Evolutionary conservation across 2,797 vertebrate genomes (phyloP).

Genomic region (Parambassis ranga): DNA sequence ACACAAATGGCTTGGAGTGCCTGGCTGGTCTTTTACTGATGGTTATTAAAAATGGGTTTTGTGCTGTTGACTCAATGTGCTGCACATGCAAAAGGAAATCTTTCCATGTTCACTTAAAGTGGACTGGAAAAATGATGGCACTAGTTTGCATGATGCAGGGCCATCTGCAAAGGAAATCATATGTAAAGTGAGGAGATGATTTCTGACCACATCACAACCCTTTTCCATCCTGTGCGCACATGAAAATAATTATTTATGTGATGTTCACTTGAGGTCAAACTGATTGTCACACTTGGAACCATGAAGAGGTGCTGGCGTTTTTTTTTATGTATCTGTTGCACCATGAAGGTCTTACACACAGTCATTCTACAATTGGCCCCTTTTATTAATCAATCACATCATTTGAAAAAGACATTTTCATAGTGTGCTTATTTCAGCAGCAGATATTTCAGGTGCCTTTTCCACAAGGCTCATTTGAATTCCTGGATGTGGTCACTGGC

Average conservation of each 20-base stretch:
- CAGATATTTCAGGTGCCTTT: slow-evolving; percentile 11
- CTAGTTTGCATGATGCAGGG: slow-evolving; percentile 73
- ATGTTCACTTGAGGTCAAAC: slow-evolving; percentile 25
- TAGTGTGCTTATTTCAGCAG: not conserved
- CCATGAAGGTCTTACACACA: not conserved
- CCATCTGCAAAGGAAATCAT: slow-evolving; percentile 79
- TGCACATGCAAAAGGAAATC: slow-evolving; percentile 55
- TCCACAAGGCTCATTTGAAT: slow-evolving; percentile 64
- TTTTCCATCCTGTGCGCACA: slow-evolving; percentile 44
- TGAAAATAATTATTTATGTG: slow-evolving; percentile 23
- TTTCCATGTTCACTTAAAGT: slow-evolving; percentile 43
- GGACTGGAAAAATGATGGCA: slow-evolving; percentile 36
- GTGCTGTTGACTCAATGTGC: not conserved
- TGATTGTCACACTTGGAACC: not conserved
- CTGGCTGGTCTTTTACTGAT: not conserved
- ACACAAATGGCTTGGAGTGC: not conserved
- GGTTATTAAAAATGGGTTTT: not conserved
- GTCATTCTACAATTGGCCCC: not conserved
- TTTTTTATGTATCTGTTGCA: not conserved
- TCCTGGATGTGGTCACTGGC: slow-evolving; percentile 71
- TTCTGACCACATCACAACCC: slow-evolving; percentile 65
- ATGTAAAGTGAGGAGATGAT: slow-evolving; percentile 78
- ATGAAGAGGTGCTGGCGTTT: not conserved
- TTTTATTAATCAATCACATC: not conserved
- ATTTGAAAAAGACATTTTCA: not conserved